phyloP scores from a whole-genome alignment of 2,888 invertebrate species.

The Cryptophagus acutangulus region DNA sequence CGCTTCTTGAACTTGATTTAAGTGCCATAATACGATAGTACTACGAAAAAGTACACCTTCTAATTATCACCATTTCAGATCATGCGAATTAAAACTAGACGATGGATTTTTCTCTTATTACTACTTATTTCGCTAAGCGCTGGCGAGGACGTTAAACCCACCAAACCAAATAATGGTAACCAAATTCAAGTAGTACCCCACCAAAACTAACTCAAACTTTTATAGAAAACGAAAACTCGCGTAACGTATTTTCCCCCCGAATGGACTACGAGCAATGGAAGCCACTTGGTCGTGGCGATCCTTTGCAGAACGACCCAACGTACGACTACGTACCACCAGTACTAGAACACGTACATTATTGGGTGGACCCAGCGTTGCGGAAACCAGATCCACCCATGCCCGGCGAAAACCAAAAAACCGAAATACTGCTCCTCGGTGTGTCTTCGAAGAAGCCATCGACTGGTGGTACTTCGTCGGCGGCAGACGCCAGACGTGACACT shows the following conservation, averaged over 20 bases:
- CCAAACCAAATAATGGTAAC: too few relatives aligned
- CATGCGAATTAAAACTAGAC: slow-evolving; percentile 38
- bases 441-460: slow-evolving; percentile 62
- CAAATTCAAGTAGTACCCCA: too few relatives aligned
- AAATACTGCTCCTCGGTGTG: slow-evolving; percentile 65
- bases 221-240: slow-evolving; percentile 13
- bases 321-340: slow-evolving; percentile 81
- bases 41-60: too few relatives aligned
- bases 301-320: slow-evolving; percentile 77
- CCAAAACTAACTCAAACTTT: slow-evolving; percentile 6
- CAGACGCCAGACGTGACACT: slow-evolving; percentile 43
- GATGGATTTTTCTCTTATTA: slow-evolving; percentile 39
- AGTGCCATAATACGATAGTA: too few relatives aligned
- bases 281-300: slow-evolving; percentile 76
- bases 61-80: too few relatives aligned
- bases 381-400: slow-evolving; percentile 53
- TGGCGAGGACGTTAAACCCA: too few relatives aligned
- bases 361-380: slow-evolving; percentile 62
- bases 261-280: slow-evolving; percentile 84
- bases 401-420: slow-evolving; percentile 55
- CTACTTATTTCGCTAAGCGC: too few relatives aligned
- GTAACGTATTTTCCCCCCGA: slow-evolving; percentile 61
- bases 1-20: too few relatives aligned
- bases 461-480: slow-evolving; percentile 39
- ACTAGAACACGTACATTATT: slow-evolving; percentile 72